Percentiles rank a stretch among this genome's conserved stretches.
These are phyloP conservation scores for Pherbina coryleti DNA, from an alignment of 2,888 invertebrate genomes.

Conservation along the genomic window DNA sequence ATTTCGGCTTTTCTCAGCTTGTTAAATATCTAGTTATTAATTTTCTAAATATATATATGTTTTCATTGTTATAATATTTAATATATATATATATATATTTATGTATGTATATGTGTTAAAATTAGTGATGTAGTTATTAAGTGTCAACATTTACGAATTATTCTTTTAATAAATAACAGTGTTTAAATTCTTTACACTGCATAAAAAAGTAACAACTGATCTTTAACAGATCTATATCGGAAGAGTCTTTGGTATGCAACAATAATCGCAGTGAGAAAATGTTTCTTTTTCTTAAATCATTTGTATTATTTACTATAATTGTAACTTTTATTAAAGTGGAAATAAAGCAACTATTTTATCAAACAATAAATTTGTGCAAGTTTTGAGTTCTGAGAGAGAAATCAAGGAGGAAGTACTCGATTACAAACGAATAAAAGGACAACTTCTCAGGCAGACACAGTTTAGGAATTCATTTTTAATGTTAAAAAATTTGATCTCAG, in stretches of 20 bases:
- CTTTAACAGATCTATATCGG: neutral
- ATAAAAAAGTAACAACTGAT: neutral
- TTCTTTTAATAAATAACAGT: neutral
- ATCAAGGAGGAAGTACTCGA: neutral
- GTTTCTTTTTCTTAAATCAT: neutral
- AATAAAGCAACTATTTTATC: constrained; percentile 35
- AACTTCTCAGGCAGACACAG: neutral
- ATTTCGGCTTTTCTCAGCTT: too few species aligned
- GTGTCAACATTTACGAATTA: neutral
- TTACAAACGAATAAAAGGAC: neutral
- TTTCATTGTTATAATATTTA: constrained; percentile 19
- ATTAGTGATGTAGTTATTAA: constrained; percentile 15
- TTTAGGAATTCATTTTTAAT: too few species aligned
- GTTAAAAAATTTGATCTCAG: too few species aligned
- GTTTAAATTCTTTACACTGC: neutral
- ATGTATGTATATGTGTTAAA: neutral
- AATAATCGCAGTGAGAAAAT: neutral
- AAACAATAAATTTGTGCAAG: neutral
- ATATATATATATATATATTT: neutral
- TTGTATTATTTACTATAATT: constrained; percentile 24
- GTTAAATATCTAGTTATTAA: constrained; percentile 8
- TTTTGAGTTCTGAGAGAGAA: too few species aligned
- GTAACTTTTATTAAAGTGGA: constrained; percentile 13
- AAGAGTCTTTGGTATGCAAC: neutral
- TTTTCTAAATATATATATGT: constrained; percentile 4